Evolutionary conservation across 2,888 invertebrate genomes (phyloP).

Genomic region (Mythimna loreyi): DNA sequence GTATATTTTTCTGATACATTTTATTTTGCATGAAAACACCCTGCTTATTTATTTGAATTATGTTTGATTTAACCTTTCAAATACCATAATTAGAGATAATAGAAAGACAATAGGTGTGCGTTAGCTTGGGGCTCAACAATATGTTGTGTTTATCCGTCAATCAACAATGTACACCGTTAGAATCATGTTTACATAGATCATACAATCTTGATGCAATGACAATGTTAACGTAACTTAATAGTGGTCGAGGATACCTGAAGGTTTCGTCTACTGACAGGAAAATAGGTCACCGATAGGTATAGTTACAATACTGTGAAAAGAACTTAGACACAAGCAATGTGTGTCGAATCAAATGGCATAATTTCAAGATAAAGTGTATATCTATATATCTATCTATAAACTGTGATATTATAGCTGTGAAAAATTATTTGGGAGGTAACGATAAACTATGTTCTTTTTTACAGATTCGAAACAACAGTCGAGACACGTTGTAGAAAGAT

Average conservation of each 20-base stretch:
- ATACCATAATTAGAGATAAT: too few species aligned
- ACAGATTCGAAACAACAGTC: too few species aligned
- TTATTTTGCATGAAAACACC: too few species aligned
- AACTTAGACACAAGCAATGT: not conserved
- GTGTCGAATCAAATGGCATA: not conserved
- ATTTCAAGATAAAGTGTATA: too few species aligned
- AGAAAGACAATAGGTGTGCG: too few species aligned
- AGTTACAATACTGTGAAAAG: conserved; percentile 5
- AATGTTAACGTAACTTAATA: conserved; percentile 6
- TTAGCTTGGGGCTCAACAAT: too few species aligned
- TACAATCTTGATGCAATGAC: conserved; percentile 1
- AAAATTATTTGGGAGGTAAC: not conserved
- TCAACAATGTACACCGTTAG: conserved; percentile 2
- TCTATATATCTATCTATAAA: too few species aligned
- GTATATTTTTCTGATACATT: not conserved
- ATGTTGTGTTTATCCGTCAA: conserved; percentile 8
- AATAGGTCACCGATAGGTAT: conserved; percentile 12
- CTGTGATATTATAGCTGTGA: too few species aligned
- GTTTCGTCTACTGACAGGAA: not conserved
- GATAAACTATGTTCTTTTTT: not conserved
- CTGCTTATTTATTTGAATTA: too few species aligned
- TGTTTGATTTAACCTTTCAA: too few species aligned
- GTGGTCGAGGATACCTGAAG: conserved; percentile 3
- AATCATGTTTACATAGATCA: conserved; percentile 2
- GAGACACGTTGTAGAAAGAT: too few species aligned